Conservation (phyloP, 92 coral and sea anemone species). For the Bergia puertoricense region DNA sequence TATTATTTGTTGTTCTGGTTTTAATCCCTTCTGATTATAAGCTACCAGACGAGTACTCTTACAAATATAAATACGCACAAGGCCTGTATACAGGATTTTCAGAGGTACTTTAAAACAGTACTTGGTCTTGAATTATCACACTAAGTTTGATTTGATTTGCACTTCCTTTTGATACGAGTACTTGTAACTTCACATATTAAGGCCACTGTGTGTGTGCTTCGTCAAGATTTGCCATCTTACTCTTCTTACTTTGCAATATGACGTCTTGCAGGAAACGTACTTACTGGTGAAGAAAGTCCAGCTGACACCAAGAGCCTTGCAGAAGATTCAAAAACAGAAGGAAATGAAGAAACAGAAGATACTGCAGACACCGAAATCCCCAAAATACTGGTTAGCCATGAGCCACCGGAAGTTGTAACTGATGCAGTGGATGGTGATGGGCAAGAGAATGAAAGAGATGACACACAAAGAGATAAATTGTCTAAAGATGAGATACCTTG, state of each 20-base stretch:
- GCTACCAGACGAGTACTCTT: too few relatives aligned
- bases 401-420: neutral
- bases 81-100: too few relatives aligned
- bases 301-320: neutral
- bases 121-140: neutral
- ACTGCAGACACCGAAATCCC: neutral
- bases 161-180: neutral
- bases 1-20: too few relatives aligned
- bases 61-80: too few relatives aligned
- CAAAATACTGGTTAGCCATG: neutral
- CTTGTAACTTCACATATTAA: neutral
- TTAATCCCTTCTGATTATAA: too few relatives aligned
- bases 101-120: neutral
- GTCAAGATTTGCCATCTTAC: neutral
- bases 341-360: neutral
- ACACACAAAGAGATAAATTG: neutral
- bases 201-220: neutral
- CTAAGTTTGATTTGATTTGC: neutral
- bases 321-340: neutral
- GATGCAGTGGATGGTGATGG: slow-evolving; percentile 17
- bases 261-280: slow-evolving; percentile 1
- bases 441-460: neutral
- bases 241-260: neutral
- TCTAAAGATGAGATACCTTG: neutral
- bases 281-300: neutral